Conservation (phyloP, 2,113 vertebrate species). For the Spilogale gracilis region DNA sequence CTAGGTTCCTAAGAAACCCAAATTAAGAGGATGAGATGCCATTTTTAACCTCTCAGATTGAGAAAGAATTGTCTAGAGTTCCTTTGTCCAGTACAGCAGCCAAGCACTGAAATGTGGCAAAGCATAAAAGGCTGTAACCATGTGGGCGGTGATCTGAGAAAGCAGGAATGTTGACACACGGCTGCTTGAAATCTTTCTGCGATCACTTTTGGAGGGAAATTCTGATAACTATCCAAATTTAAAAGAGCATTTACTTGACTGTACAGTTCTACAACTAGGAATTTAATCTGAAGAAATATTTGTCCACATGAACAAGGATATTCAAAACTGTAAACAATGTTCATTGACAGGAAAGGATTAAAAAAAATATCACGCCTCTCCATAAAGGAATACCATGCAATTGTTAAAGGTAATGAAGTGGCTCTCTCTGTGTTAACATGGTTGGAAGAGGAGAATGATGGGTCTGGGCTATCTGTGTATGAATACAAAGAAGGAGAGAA, state of each 20-base stretch:
- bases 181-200: neutral
- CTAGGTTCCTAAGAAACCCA: neutral
- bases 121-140: neutral
- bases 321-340: neutral
- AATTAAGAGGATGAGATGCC: neutral
- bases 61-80: neutral
- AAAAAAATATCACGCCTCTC: neutral
- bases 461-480: neutral
- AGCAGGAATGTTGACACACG: rapidly evolving
- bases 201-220: neutral
- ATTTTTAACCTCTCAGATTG: neutral
- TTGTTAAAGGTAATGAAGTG: neutral
- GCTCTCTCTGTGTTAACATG: neutral
- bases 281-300: neutral
- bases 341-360: neutral
- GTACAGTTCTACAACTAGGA: neutral
- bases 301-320: neutral
- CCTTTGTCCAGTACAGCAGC: neutral
- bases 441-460: too few species aligned
- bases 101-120: neutral
- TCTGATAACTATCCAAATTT: neutral
- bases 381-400: neutral
- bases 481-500: neutral
- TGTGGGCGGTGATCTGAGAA: neutral
- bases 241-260: neutral